A percentile compares a stretch with the other conserved stretches of the same genome.
Conservation (phyloP, 2,797 vertebrate species). For the Poecilia wingei region DNA sequence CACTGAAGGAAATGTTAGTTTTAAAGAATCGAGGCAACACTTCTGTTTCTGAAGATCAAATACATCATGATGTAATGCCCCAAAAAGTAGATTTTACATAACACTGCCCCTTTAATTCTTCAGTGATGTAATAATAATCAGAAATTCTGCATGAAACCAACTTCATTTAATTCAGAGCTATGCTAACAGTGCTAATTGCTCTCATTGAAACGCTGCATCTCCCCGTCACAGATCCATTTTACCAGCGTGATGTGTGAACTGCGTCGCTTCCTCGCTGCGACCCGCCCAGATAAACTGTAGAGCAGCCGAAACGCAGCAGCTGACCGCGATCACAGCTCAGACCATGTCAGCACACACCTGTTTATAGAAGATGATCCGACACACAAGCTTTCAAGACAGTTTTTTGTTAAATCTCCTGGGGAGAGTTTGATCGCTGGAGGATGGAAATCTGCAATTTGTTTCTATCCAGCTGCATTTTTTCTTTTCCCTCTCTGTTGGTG, state of each 20-base stretch:
- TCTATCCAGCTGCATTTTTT: background rate
- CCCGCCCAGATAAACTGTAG: conserved; percentile 16
- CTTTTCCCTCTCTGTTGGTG: background rate
- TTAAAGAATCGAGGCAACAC: no score
- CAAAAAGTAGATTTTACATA: no score
- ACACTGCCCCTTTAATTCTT: background rate
- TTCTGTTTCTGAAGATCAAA: no score
- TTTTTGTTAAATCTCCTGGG: accelerated
- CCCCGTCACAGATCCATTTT: conserved; percentile 7
- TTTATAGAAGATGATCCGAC: conserved; percentile 1
- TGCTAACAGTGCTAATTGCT: conserved; percentile 14
- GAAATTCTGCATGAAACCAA: background rate
- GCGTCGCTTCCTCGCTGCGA: conserved; percentile 22
- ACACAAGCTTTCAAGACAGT: conserved; percentile 2
- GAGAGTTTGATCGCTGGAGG: background rate
- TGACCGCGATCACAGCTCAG: conserved; percentile 9
- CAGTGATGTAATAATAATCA: background rate
- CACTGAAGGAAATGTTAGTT: background rate
- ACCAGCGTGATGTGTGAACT: conserved; percentile 2
- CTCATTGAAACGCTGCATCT: conserved; percentile 8
- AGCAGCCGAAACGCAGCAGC: conserved; percentile 24
- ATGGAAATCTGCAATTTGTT: background rate
- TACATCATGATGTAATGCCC: no score
- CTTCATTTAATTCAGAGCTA: conserved; percentile 7
- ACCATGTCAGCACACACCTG: background rate